Evolutionary conservation across 1,140 invertebrate genomes (phyloP), one percentile per base, ranked within the genome.

Genomic region (Choristoneura fumiferana): DNA sequence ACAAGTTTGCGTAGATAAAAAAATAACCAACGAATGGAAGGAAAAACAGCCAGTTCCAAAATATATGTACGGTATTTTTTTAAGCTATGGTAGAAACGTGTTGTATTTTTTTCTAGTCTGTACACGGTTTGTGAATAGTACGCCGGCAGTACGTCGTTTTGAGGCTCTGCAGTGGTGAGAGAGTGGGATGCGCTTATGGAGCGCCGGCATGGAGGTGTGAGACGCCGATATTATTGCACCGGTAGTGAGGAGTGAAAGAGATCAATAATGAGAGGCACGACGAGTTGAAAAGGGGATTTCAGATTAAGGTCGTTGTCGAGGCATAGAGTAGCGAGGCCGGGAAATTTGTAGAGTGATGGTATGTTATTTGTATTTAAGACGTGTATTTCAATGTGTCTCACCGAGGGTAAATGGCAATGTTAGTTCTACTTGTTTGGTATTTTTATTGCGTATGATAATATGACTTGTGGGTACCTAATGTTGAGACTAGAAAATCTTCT

Each of bases 231-330:
- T 82, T 86, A 88, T 89, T 89, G 86, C 86, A 89, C 85, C 85
- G 85, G 84, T 88, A 84, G 85, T 84, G 84, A 88, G 81, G 86
- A 89, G 86, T 87, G 86, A 89, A 89, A 89, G 86, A 89, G 86
- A 89, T 89, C 86, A 87, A 89, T 89, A 89, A 89, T 89, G 86
- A 89, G 86, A 86, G 77, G 77, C 80, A 81, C 82, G 84, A 89
- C 76, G 84, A 88, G 86, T 89, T 86, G 86, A 89, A 89, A 89
- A 89, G 86, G n/a, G 86, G 86, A 89, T 89, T 89, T 89, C 86
- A 89, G 84, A 89, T 89, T 89, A 89, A 89, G 86, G 86, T 86
- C 86, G 86, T 86, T 85, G 83, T 85, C 79, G 81, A 81, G 73
- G 60, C 85, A 86, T 80, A 88, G 85, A 88, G 69, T 78, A 85